A percentile compares a stretch with the other conserved stretches of the same genome.
Conservation (phyloP, 2,113 vertebrate genomes). For the Perognathus longimembris region DNA sequence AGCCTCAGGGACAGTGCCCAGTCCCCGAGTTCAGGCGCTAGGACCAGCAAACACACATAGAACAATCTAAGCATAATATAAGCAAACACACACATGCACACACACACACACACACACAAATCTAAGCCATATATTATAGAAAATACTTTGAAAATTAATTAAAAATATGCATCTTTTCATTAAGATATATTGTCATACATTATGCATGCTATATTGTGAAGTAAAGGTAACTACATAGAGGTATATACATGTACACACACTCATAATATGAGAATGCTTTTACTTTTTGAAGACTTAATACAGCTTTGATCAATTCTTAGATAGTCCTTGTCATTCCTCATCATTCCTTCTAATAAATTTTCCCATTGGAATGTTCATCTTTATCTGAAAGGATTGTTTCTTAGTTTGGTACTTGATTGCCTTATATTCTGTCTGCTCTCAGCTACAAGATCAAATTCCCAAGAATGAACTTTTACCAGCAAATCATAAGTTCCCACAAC, state of each 20-base stretch:
- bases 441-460: not conserved
- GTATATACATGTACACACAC: rapidly evolving
- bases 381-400: not conserved
- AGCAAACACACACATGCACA: no score
- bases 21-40: no score
- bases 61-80: no score
- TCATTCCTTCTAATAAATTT: not conserved
- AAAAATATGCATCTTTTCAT: not conserved
- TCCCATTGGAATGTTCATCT: not conserved
- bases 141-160: not conserved
- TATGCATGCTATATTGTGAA: not conserved
- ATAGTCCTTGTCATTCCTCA: not conserved
- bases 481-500: not conserved
- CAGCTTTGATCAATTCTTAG: not conserved
- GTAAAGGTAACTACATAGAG: not conserved
- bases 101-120: no score
- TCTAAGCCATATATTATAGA: not conserved
- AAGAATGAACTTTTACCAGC: not conserved
- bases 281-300: no score
- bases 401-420: not conserved
- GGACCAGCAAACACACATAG: no score
- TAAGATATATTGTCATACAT: not conserved
- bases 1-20: no score
- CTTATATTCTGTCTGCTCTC: not conserved
- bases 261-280: not conserved